Evolutionary conservation across 2,113 vertebrate species (phyloP).

Genomic region (Merops nubicus): DNA sequence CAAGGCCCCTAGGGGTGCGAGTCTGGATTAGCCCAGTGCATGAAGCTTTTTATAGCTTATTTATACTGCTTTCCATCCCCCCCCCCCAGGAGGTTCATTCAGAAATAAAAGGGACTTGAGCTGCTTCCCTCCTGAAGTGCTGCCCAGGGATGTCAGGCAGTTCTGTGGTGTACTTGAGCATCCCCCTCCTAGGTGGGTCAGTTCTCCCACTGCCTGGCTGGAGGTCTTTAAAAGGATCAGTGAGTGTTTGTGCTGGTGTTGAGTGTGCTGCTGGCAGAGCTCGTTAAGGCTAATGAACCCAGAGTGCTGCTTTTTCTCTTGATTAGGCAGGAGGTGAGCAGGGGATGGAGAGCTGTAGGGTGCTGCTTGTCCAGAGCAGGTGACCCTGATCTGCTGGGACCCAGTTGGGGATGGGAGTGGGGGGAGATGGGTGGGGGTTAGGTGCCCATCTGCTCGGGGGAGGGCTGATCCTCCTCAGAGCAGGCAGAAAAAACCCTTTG

Average conservation of each 20-base stretch:
- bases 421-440: not conserved
- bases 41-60: not conserved
- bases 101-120: not conserved
- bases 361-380: not conserved
- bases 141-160: fast-evolving
- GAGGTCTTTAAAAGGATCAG: not conserved
- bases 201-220: not conserved
- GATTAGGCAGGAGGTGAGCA: not conserved
- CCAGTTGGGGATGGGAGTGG: not conserved
- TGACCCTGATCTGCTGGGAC: not conserved
- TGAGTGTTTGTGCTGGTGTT: not conserved
- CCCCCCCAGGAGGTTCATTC: fast-evolving
- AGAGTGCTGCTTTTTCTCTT: not conserved
- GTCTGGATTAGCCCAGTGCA: not conserved
- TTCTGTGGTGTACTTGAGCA: not conserved
- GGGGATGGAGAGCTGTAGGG: not conserved
- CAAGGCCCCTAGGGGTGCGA: not conserved
- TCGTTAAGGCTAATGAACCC: not conserved
- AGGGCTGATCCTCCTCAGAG: not conserved
- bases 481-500: not conserved
- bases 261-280: not conserved
- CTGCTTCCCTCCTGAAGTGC: not conserved
- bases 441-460: not conserved
- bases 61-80: not conserved
- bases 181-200: not conserved